phyloP scores from a whole-genome alignment of 2,797 vertebrate genomes.

The Eulemur coronatus region DNA sequence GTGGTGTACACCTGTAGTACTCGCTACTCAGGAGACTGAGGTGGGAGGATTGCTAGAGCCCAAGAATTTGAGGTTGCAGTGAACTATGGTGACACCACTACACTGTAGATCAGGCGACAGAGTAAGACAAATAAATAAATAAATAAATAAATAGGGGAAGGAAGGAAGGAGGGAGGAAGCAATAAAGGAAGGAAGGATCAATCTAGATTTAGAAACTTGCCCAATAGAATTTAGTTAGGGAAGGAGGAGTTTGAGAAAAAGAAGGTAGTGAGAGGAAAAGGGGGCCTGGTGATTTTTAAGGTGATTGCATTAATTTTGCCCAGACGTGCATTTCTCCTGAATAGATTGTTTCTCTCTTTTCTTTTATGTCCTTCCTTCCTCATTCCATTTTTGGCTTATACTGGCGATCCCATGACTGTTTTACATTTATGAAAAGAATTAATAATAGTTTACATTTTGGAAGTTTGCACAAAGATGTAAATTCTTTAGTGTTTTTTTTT shows the following conservation, averaged over 20 bases:
- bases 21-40: not conserved
- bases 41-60: not conserved
- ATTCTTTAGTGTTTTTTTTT: not conserved
- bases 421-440: conserved; percentile 25
- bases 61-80: not conserved
- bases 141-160: no score
- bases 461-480: not conserved
- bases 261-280: not conserved
- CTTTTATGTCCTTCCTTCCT: not conserved
- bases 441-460: not conserved
- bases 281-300: not conserved
- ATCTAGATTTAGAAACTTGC: conserved; percentile 4
- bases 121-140: not conserved
- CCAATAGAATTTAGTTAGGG: not conserved
- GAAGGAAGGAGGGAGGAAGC: no score
- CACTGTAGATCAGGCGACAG: not conserved
- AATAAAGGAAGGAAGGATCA: no score
- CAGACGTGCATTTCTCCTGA: not conserved
- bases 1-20: not conserved
- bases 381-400: not conserved
- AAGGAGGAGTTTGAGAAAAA: conserved; percentile 21
- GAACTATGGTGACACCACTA: not conserved
- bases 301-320: not conserved
- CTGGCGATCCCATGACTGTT: not conserved
- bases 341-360: not conserved